Evolutionary conservation across 2,113 vertebrate genomes (phyloP).

Genomic region (Galeopterus variegatus): DNA sequence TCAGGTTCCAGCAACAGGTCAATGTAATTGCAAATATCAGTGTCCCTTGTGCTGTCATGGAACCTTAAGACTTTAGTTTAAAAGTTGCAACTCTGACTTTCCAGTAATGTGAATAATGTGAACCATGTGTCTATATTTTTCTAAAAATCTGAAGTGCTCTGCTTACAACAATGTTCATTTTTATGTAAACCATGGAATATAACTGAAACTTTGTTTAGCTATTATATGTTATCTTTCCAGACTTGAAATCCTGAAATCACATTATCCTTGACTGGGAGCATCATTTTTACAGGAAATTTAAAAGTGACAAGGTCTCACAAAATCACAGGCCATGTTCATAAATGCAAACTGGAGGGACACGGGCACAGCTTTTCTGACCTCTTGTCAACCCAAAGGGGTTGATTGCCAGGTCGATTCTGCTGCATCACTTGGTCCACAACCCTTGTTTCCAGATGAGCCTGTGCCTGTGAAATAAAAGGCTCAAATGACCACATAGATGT

Average conservation of each 20-base stretch:
- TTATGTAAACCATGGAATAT: not conserved
- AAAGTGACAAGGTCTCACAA: not conserved
- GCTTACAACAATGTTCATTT: not conserved
- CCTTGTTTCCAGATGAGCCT: not conserved
- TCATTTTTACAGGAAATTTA: not conserved
- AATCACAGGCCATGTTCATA: not conserved
- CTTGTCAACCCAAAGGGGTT: not conserved
- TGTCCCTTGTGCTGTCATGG: not conserved
- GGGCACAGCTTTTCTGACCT: not conserved
- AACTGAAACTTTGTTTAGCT: constrained; percentile 7
- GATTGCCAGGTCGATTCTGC: not conserved
- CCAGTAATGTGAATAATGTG: not conserved
- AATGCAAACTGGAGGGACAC: not conserved
- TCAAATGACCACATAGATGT: not conserved
- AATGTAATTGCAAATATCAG: not conserved
- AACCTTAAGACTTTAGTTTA: not conserved
- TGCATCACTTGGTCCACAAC: not conserved
- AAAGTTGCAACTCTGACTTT: not conserved
- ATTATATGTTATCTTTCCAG: not conserved
- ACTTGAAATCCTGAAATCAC: not conserved
- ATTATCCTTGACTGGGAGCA: not conserved
- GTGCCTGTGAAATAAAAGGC: not conserved
- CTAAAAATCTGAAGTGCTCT: not conserved
- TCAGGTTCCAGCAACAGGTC: not conserved
- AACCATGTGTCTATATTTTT: not conserved